Conservation (phyloP, 2,888 invertebrate genomes). For the Hybos culiciformis region DNA sequence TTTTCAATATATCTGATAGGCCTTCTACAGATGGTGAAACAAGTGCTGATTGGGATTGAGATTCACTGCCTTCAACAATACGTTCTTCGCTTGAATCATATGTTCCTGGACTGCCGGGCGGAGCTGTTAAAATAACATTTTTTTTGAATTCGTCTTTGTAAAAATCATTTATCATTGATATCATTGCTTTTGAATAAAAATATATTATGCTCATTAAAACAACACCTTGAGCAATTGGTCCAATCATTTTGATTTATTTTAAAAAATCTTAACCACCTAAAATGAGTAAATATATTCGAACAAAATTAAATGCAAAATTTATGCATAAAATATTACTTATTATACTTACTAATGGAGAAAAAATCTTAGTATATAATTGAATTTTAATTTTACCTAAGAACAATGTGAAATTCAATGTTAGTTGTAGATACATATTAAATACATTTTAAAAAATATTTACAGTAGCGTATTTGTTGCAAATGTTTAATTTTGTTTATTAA, state of each 20-base stretch:
- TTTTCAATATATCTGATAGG: not conserved
- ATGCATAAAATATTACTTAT: no score
- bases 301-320: no score
- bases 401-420: no score
- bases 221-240: conserved; percentile 46
- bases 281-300: no score
- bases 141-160: conserved; percentile 56
- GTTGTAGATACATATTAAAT: no score
- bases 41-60: not conserved
- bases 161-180: conserved; percentile 59
- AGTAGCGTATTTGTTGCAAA: no score
- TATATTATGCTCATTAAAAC: conserved; percentile 52
- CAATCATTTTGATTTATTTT: conserved; percentile 41
- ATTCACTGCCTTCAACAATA: not conserved
- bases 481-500: no score
- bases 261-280: no score
- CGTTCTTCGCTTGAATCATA: not conserved
- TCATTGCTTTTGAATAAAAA: conserved; percentile 57
- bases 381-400: no score
- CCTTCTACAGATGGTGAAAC: not conserved
- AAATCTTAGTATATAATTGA: no score
- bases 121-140: conserved; percentile 13
- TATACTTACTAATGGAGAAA: no score
- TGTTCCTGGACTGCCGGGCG: not conserved
- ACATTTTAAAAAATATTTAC: no score